Percentiles rank a stretch among this genome's conserved stretches.
These are phyloP conservation scores for Menidia beryllina DNA, from an alignment of 2,113 vertebrate species.

Conservation along the genomic window DNA sequence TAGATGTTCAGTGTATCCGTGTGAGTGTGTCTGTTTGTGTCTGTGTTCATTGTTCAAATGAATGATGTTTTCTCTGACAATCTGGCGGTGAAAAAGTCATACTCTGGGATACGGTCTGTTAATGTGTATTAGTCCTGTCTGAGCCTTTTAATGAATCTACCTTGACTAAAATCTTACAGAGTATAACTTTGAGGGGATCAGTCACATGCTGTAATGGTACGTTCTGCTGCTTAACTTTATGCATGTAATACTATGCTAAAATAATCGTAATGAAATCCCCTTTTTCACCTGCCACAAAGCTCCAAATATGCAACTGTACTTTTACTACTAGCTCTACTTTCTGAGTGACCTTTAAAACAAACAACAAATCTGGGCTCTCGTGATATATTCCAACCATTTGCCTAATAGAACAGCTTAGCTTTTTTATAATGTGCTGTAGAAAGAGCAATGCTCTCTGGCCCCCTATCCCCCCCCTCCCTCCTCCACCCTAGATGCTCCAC, in stretches of 20 bases:
- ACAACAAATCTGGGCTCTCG: conserved; percentile 54
- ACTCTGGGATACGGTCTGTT: conserved; percentile 70
- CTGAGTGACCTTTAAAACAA: conserved; percentile 61
- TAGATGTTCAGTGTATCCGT: conserved; percentile 59
- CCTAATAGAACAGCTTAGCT: conserved; percentile 72
- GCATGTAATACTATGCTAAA: conserved; percentile 46
- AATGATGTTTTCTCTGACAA: conserved; percentile 68
- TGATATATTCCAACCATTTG: conserved; percentile 67
- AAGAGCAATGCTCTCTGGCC: conserved; percentile 78
- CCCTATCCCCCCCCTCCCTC: conserved; percentile 47
- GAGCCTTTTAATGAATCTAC: conserved; percentile 29
- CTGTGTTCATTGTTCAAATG: conserved; percentile 78
- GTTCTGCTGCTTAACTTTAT: conserved; percentile 49
- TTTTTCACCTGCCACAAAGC: conserved; percentile 61
- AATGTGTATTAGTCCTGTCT: conserved; percentile 13
- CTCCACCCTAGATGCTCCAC: conserved; percentile 73
- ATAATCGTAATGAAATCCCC: conserved; percentile 60
- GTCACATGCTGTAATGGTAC: conserved; percentile 52
- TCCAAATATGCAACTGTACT: conserved; percentile 52
- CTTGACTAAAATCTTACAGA: conserved; percentile 65
- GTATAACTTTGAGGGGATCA: conserved; percentile 79
- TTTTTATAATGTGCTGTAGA: conserved; percentile 76
- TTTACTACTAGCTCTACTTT: conserved; percentile 54
- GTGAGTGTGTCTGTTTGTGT: conserved; percentile 58
- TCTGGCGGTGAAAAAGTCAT: conserved; percentile 78